Evolutionary conservation across 2,888 invertebrate species (phyloP), one percentile per base, ranked within the genome.

Genomic region (Cyrtodaria siliqua): DNA sequence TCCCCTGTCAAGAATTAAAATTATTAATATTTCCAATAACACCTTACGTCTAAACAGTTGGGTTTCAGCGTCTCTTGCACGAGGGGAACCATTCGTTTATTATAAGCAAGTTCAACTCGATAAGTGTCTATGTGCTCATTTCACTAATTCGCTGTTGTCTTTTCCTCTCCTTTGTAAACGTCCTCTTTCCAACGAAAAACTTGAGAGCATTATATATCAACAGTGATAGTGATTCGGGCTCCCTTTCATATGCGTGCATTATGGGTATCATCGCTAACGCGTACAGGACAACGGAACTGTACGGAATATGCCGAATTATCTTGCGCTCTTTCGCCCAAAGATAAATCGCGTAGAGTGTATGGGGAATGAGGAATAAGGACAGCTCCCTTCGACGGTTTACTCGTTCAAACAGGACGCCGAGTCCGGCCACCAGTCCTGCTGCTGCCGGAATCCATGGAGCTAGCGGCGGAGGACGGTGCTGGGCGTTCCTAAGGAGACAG

Each of bases 221-320:
- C 61, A 84, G 38, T 0, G 85, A 85, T 53, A 89, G 67, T 3
- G 89, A 87, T 26, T 84, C 83, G 27, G 88, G 87, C 53, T 89
- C 87, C n/a, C 87, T 69, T 64, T 90, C 90, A 59, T 88, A 89
- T 0, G 90, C 87, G 63, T 90, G 87, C 90, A 90, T 90, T 2
- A 90, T 77, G 8, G 85, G 83, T 26, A 84, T 81, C 89, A 89
- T 88, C n/a, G 90, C 86, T 1, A 87, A 24, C 14, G 87, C 83
- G 42, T 82, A 90, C n/a, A 87, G 27, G 2, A 84, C 52, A n/a
- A 88, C 81, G 18, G 85, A 86, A 27, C 86, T 84, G 38, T 83
- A 79, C 1, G 84, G 87, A 26, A 87, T 62, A 26, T 79, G 72
- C 0, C 71, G 55, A 8, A 81, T 44, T 0, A 81, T 6, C 20